Evolutionary conservation across 2,888 invertebrate genomes (phyloP), one percentile per base, ranked within the genome.

Genomic region (Glaucopsyche alexis): DNA sequence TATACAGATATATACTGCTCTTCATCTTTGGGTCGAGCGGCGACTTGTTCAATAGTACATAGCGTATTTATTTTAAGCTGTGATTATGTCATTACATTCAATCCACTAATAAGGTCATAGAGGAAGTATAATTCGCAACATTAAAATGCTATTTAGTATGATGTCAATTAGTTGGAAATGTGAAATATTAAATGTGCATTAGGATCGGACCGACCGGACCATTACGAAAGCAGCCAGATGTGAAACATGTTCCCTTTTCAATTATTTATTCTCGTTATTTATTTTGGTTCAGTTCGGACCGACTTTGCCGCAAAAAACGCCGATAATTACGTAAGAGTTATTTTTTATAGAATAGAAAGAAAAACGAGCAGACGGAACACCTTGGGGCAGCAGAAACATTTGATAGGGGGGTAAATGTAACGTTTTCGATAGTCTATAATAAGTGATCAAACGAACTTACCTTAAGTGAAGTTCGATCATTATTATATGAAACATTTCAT

Each of bases 301-400:
- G 78, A 81, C 72, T 75, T 80, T 29, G 74, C 77, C 11, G 65
- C 78, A 8, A 83, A 80, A 78, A 82, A 72, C 73, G 67, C 78
- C 7, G 81, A 84, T 52, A 84, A 82, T 76, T 84, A 82, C 74
- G 84, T 84, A 75, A 84, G 83, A 66, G 29, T 29, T n/a, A 60
- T 13, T 19, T 40, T 40, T 29, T 29, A 29, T 29, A 29, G 29
- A 29, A 29, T 29, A 29, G 29, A 29, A 29, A 29, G 29, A 45
- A 42, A 14, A 52, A 49, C 13, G 13, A 49, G 14, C n/a, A 29
- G 1, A 29, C 29, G 29, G 29, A 29, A 3, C 29, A 29, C 29
- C 29, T n/a, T n/a, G n/a, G n/a, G n/a, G n/a, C n/a, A n/a, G n/a
- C n/a, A n/a, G n/a, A n/a, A n/a, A n/a, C n/a, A n/a, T n/a, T n/a